Conservation (phyloP, 2,797 vertebrate genomes). For the Rhinogobio ventralis region DNA sequence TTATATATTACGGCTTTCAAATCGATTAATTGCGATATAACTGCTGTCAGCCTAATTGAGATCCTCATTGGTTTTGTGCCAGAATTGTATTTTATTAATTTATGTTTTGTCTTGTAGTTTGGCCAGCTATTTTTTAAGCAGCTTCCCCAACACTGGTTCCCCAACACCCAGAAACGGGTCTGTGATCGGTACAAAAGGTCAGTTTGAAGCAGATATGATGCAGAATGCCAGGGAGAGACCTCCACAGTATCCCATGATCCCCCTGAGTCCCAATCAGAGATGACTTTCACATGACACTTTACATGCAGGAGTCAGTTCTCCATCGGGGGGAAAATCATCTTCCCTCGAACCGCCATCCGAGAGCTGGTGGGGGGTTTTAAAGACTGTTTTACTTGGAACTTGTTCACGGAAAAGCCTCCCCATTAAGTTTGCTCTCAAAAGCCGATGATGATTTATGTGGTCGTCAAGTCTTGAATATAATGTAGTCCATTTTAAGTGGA, state of each 20-base stretch:
- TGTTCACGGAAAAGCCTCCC: conserved; percentile 9
- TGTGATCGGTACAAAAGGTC: conserved; percentile 31
- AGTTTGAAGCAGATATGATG: not conserved
- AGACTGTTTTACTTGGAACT: conserved; percentile 50
- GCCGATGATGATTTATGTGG: conserved; percentile 19
- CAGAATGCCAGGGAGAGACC: conserved; percentile 19
- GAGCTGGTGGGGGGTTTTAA: conserved; percentile 20
- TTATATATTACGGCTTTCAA: too few species aligned
- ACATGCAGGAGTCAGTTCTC: conserved; percentile 19
- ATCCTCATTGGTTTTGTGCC: not conserved
- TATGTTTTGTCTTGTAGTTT: not conserved
- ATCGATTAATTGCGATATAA: too few species aligned
- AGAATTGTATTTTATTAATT: not conserved
- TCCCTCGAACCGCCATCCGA: conserved; percentile 2
- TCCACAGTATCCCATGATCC: conserved; percentile 61
- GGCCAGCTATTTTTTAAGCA: not conserved
- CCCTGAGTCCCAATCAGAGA: conserved; percentile 46
- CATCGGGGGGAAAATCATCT: conserved; percentile 4
- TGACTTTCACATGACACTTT: conserved; percentile 53
- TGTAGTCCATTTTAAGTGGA: not conserved
- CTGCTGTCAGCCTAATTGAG: not conserved
- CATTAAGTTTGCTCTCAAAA: conserved; percentile 25
- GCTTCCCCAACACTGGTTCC: not conserved
- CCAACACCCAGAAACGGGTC: not conserved
- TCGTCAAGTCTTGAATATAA: conserved; percentile 18